Percentiles rank a stretch among this genome's conserved stretches.
These are phyloP conservation scores for Podarcis siculus DNA, from an alignment of 2,797 vertebrate genomes.

Conservation along the genomic window DNA sequence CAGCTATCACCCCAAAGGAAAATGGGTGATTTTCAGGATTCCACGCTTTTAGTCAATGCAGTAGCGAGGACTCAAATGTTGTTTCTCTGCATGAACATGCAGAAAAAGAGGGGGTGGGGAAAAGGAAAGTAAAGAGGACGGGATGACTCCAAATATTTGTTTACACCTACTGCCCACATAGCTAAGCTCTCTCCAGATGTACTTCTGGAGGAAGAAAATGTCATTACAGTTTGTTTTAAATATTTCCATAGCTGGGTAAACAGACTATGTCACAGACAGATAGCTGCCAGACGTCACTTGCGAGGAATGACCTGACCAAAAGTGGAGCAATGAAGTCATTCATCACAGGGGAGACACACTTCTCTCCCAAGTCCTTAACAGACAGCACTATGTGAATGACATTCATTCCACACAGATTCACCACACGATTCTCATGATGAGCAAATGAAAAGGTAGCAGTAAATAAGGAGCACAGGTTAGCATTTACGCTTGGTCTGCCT, in stretches of 20 bases:
- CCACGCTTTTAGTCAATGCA: background rate
- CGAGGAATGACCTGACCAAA: slow-evolving; percentile 16
- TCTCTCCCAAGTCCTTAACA: background rate
- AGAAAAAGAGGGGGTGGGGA: background rate
- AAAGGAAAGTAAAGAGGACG: background rate
- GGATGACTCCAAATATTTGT: background rate
- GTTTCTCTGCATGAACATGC: background rate
- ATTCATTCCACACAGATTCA: background rate
- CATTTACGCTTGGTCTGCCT: background rate
- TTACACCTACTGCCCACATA: background rate
- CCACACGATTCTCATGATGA: background rate
- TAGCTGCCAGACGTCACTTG: slow-evolving; percentile 14
- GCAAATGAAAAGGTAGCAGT: background rate
- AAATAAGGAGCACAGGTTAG: background rate
- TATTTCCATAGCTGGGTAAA: background rate
- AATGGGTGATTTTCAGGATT: background rate
- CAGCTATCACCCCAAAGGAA: background rate
- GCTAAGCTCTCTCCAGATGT: background rate
- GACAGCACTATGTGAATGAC: background rate
- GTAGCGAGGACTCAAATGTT: background rate
- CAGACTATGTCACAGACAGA: background rate
- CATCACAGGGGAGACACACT: background rate
- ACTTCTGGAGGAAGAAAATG: background rate
- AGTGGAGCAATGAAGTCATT: slow-evolving; percentile 19
- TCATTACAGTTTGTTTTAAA: background rate